Base-by-base conservation (phyloP, 2,888 invertebrate species). In the Sipunculus nudus region DNA sequence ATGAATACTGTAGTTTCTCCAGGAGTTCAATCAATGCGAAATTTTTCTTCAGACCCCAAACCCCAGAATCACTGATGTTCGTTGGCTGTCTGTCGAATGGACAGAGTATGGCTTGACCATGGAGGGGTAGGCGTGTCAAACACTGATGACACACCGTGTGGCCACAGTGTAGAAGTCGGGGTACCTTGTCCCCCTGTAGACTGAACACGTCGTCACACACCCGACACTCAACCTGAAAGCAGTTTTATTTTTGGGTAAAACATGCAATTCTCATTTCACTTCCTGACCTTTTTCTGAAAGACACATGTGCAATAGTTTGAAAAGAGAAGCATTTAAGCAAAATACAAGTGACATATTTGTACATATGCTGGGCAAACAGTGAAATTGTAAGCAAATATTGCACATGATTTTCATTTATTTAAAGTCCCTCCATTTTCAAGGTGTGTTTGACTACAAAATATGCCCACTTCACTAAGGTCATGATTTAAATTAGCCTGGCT, bases 61-160 rank as follows among this genome's bases (percentile, higher is more conserved):
- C 82, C 3, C 86, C 86, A 26, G 84, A 80, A 48, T 82, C 79
- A 21, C 80, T 84, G 35, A 87, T 79, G 29, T 84, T 82, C 2
- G 87, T 88, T 1, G 87, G 86, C 66, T 87, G 87, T 49, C 88
- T 75, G 69, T 88, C 88, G 71, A 88, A 88, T 0, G 88, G 88
- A 74, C 88, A 88, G 1, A 84, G 78, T 21, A 88, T 78, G 3
- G 82, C 72, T 49, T 77, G 74, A 26, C 83, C 83, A 71, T 79
- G 78, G 13, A 83, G 75, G 2, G 85, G 84, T 2, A 88, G 80
- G 21, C 85, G 78, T 39, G 86, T 75, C 23, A 88, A 76, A 74
- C 88, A 88, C 0, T 86, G 85, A 63, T 88, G 87, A 73, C 88
- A 88, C 6, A 88, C 85, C 0, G 88, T 88, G 72, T 88, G 80